Percentiles rank a stretch among this genome's conserved stretches.
Conservation (phyloP, 2,113 vertebrate genomes). For the Pongo abelii region DNA sequence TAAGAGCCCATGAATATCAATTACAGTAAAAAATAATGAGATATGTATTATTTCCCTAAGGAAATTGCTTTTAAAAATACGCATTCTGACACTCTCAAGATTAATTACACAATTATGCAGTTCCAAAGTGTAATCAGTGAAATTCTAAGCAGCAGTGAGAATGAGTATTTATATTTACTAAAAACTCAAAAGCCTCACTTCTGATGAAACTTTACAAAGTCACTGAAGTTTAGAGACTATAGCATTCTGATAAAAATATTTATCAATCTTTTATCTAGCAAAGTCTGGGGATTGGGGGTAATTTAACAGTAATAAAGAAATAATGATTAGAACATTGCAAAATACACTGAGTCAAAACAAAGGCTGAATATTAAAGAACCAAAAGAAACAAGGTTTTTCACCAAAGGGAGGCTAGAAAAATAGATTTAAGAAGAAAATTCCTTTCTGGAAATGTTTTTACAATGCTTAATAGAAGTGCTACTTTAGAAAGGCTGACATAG, state of each 20-base stretch:
- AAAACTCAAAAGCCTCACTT: constrained; percentile 34
- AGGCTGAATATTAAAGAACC: constrained; percentile 6
- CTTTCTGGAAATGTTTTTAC: constrained; percentile 25
- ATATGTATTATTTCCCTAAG: constrained; percentile 62
- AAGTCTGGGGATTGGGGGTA: neutral
- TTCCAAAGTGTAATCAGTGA: constrained; percentile 68
- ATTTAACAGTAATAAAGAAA: constrained; percentile 37
- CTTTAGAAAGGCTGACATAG: neutral
- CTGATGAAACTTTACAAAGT: constrained; percentile 44
- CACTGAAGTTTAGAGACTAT: constrained; percentile 39
- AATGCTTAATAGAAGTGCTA: neutral
- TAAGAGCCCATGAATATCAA: constrained; percentile 70
- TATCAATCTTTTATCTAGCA: constrained; percentile 25
- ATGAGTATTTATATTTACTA: constrained; percentile 62
- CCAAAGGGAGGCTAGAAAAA: constrained; percentile 5
- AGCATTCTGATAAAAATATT: constrained; percentile 45
- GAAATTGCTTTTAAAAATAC: constrained; percentile 76
- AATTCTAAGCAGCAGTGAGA: constrained; percentile 57
- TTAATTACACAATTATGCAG: constrained; percentile 67
- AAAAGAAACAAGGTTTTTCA: neutral
- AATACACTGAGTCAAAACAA: constrained; percentile 27
- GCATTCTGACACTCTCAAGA: constrained; percentile 57
- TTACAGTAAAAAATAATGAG: constrained; percentile 67
- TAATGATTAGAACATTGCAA: constrained; percentile 6
- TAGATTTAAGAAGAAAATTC: neutral